Percentiles rank a stretch among this genome's conserved stretches.
Evolutionary conservation across 1,140 invertebrate genomes (phyloP).

Genomic region (Lasioglossum baleicum): DNA sequence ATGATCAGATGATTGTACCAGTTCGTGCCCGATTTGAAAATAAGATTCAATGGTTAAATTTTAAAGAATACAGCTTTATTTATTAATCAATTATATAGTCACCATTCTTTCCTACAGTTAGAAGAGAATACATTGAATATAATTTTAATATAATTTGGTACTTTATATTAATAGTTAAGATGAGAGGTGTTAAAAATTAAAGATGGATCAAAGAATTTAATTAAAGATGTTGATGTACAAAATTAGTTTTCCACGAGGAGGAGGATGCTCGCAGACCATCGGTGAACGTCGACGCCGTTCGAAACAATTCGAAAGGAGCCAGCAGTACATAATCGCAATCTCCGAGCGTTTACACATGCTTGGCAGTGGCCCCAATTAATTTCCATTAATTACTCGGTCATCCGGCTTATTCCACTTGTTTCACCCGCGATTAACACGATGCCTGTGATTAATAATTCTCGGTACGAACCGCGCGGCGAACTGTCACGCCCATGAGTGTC

Average conservation of each 20-base stretch:
- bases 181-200: too few species aligned
- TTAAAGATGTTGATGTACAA: background rate
- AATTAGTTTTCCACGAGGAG: background rate
- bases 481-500: conserved; percentile 14
- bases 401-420: conserved; percentile 41
- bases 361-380: conserved; percentile 66
- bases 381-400: conserved; percentile 39
- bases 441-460: conserved; percentile 55
- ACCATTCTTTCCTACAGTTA: too few species aligned
- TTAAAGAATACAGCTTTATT: too few species aligned
- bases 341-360: conserved; percentile 59
- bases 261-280: background rate
- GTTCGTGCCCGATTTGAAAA: too few species aligned
- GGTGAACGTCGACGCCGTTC: conserved; percentile 4
- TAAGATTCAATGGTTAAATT: too few species aligned
- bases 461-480: background rate
- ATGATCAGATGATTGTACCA: too few species aligned
- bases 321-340: background rate
- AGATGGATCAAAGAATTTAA: too few species aligned
- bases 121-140: too few species aligned
- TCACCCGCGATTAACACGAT: conserved; percentile 48
- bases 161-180: too few species aligned
- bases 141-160: too few species aligned
- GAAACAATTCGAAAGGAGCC: conserved; percentile 12
- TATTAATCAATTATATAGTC: too few species aligned